phyloP scores from a whole-genome alignment of 2,888 invertebrate species.

The Agriopis leucophaearia region DNA sequence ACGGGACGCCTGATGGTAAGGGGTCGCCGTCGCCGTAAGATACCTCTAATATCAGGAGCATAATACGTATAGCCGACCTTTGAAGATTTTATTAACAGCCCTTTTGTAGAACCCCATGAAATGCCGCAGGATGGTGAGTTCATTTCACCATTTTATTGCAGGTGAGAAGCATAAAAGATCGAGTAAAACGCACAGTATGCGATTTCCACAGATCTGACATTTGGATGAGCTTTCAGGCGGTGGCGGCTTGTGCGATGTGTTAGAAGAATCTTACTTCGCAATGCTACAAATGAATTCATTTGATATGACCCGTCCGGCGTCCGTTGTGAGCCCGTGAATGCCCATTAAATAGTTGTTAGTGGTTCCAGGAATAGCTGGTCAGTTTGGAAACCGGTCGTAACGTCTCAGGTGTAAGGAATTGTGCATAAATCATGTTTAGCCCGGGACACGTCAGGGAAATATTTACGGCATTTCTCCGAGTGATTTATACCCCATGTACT shows the following conservation, averaged over 20 bases:
- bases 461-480: constrained; percentile 17
- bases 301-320: no score
- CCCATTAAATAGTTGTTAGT: constrained; percentile 3
- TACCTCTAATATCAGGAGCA: no score
- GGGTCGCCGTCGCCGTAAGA: no score
- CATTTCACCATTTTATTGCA: not conserved
- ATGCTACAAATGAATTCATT: no score
- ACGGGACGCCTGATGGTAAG: no score
- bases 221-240: no score
- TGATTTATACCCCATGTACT: not conserved
- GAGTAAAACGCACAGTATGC: no score
- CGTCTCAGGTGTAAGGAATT: constrained; percentile 16
- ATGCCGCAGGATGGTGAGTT: not conserved
- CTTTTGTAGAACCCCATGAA: no score
- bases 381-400: constrained; percentile 14
- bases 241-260: no score
- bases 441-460: constrained; percentile 21
- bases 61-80: not conserved
- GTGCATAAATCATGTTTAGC: constrained; percentile 35
- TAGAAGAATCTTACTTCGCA: not conserved
- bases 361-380: constrained; percentile 12
- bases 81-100: not conserved
- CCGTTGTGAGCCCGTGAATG: not conserved
- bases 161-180: no score
- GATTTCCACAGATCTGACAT: no score